These are phyloP conservation scores for Leistus spinibarbis DNA, from an alignment of 2,888 invertebrate species.

Conservation along the genomic window DNA sequence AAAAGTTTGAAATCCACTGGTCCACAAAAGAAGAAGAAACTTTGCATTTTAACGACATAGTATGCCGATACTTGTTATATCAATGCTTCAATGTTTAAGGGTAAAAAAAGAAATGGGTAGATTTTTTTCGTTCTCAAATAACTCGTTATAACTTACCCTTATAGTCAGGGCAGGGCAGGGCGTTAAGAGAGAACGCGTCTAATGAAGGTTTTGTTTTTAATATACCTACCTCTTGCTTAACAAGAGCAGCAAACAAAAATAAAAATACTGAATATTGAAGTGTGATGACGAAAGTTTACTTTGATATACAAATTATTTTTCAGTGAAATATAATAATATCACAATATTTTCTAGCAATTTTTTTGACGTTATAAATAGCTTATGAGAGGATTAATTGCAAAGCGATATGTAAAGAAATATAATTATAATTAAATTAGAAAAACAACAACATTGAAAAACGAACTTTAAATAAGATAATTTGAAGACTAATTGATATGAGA, in stretches of 20 bases:
- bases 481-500: too few relatives aligned
- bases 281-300: neutral
- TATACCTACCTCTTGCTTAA: neutral
- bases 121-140: neutral
- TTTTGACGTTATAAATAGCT: neutral
- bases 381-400: neutral
- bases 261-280: neutral
- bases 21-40: neutral
- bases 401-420: neutral
- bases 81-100: neutral
- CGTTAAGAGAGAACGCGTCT: neutral
- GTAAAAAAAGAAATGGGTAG: neutral
- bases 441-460: too few relatives aligned
- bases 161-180: neutral
- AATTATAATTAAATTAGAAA: too few relatives aligned
- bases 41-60: neutral
- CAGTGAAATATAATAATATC: neutral
- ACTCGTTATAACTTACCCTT: neutral
- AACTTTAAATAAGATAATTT: too few relatives aligned
- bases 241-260: neutral
- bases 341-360: neutral
- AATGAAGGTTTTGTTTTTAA: neutral
- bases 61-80: neutral
- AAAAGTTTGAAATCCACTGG: neutral
- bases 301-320: neutral